Base-by-base conservation (phyloP, 1,140 invertebrate species). In the Diachasmimorpha longicaudata region DNA sequence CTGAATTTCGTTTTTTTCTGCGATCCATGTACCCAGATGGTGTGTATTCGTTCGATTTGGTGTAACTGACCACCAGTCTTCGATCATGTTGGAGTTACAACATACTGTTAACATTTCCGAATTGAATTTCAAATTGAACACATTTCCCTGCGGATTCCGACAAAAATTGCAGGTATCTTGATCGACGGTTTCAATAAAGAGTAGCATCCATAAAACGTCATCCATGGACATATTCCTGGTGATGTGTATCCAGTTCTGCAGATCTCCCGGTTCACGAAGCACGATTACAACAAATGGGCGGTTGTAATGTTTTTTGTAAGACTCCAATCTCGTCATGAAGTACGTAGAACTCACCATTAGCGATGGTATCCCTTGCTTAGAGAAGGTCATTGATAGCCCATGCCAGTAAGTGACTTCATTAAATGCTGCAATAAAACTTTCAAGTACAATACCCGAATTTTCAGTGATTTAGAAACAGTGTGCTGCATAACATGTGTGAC, bases 251-350 rank as follows among this genome's bases (percentile, higher is more conserved):
- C 83, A 81, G 36, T 77, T 23, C 0, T 36, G 21, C 11, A 81
- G 23, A 19, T 52, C 78, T 13, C 73, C 66, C 5, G 21, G 31
- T 0, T 74, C 55, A 0, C 63, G 23, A 1, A 85, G 42, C 11
- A 82, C 11, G n/a, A 82, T 76, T 5, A 84, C 79, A 46, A 79
- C 79, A 16, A 85, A 37, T 0, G 81, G 81, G 11, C 78, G 77
- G 4, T 25, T 25, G 6, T 72, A 31, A 0, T 19, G 44, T 0
- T 21, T 25, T 8, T 39, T 2, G 14, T 79, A 77, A 8, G 36
- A 46, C 5, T 31, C 72, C 2, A 70, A 66, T 13, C 79, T 70
- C 0, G 39, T 69, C 1, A n/a, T n/a, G 8, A 80, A 8, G 8
- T 77, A 21, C 3, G 76, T 48, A 46, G 79, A 80, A 25, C 39